phyloP scores from a whole-genome alignment of 2,113 vertebrate species.

The Cryptomyrus ogoouensis region DNA sequence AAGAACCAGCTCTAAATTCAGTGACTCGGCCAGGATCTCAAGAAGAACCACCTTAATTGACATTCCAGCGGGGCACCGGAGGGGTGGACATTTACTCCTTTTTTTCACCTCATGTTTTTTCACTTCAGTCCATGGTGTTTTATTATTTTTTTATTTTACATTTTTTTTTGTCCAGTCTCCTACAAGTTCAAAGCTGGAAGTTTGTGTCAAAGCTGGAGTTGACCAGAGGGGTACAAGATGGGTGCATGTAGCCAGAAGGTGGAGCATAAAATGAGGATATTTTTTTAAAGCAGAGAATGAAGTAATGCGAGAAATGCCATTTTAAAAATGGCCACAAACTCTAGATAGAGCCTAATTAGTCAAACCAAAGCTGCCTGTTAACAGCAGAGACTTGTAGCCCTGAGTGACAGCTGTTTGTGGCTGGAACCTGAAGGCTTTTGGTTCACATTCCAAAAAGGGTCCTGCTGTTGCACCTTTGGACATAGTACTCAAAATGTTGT shows the following conservation, averaged over 20 bases:
- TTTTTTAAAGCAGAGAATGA: neutral
- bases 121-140: neutral
- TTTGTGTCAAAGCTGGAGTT: neutral
- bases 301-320: neutral
- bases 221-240: neutral
- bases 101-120: neutral
- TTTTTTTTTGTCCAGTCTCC: neutral
- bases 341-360: neutral
- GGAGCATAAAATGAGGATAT: neutral
- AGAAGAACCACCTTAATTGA: neutral
- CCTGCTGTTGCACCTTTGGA: neutral
- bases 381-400: neutral
- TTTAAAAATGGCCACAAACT: neutral
- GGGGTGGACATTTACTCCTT: neutral
- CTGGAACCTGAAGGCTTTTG: neutral
- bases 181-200: neutral
- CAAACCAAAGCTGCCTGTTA: neutral
- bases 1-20: too few species aligned
- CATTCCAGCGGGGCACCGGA: neutral
- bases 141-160: too few species aligned
- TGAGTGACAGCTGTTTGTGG: neutral
- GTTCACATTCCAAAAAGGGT: neutral
- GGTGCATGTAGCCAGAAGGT: neutral
- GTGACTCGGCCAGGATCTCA: too few species aligned
- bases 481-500: neutral